phyloP scores from a whole-genome alignment of 92 coral and sea anemone genomes.

The Porites rus region DNA sequence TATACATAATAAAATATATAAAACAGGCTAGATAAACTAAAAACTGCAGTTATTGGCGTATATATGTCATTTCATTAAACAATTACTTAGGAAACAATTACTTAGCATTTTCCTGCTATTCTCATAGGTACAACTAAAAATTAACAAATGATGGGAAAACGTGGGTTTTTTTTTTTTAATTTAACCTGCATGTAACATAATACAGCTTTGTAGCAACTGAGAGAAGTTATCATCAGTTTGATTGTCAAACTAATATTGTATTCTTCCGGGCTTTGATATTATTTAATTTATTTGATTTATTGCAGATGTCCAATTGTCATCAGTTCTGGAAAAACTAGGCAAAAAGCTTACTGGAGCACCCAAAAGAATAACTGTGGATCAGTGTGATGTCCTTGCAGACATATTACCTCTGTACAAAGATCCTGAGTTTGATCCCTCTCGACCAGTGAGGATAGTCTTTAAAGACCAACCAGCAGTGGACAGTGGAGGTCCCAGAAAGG shows the following conservation, averaged over 20 bases:
- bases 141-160: too few relatives aligned
- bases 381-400: constrained; percentile 30
- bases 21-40: too few relatives aligned
- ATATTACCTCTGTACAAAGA: constrained; percentile 1
- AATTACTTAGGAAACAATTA: too few relatives aligned
- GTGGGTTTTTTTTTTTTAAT: too few relatives aligned
- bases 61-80: too few relatives aligned
- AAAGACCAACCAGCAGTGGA: constrained; percentile 17
- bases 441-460: neutral
- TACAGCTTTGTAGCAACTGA: too few relatives aligned
- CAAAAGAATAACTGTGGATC: constrained; percentile 30
- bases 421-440: constrained; percentile 8
- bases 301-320: constrained; percentile 47
- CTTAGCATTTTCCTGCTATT: too few relatives aligned
- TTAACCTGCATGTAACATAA: too few relatives aligned
- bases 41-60: too few relatives aligned
- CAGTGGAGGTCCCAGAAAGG: constrained; percentile 16
- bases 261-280: neutral
- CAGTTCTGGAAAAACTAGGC: constrained; percentile 42
- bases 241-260: neutral
- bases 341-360: constrained; percentile 37
- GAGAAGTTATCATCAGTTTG: too few relatives aligned
- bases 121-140: too few relatives aligned
- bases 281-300: neutral
- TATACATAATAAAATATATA: too few relatives aligned